Conservation (phyloP, 2,888 invertebrate genomes). For the Agrotis clavis region DNA sequence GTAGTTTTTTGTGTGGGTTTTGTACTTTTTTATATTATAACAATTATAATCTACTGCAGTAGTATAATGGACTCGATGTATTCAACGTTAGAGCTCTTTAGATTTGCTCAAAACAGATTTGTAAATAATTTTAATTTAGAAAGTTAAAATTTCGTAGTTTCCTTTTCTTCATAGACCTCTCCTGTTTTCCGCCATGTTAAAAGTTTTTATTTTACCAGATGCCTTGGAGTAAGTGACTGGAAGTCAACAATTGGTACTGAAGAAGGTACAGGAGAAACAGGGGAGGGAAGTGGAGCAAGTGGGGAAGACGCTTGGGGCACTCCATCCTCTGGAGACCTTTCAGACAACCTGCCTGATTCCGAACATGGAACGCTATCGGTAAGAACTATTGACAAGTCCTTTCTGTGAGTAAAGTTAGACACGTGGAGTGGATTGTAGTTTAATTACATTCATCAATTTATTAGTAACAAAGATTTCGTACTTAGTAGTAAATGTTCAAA, state of each 20-base stretch:
- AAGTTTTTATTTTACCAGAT: constrained; percentile 69
- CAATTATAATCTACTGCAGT: background rate
- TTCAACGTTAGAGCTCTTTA: constrained; percentile 18
- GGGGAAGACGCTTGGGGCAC: constrained; percentile 98
- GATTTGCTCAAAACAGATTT: constrained; percentile 9
- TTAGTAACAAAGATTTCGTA: background rate
- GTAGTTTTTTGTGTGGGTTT: constrained; percentile 25
- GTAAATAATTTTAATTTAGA: constrained; percentile 1
- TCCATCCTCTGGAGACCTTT: constrained; percentile 96
- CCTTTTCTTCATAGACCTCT: background rate
- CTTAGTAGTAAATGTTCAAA: background rate
- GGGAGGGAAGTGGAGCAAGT: constrained; percentile 96
- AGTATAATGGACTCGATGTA: background rate
- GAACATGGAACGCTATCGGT: constrained; percentile 93
- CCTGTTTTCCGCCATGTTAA: background rate
- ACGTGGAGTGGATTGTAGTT: rapidly evolving
- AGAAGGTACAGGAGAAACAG: constrained; percentile 92
- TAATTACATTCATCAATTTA: background rate
- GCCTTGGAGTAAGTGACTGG: constrained; percentile 91
- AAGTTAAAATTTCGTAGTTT: background rate
- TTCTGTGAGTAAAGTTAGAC: background rate
- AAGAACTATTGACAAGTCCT: constrained; percentile 68
- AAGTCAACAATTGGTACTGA: constrained; percentile 90
- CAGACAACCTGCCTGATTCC: constrained; percentile 94
- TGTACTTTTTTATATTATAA: background rate